Conservation (phyloP, 1,140 invertebrate genomes). For the Pogonomyrmex californicus region DNA sequence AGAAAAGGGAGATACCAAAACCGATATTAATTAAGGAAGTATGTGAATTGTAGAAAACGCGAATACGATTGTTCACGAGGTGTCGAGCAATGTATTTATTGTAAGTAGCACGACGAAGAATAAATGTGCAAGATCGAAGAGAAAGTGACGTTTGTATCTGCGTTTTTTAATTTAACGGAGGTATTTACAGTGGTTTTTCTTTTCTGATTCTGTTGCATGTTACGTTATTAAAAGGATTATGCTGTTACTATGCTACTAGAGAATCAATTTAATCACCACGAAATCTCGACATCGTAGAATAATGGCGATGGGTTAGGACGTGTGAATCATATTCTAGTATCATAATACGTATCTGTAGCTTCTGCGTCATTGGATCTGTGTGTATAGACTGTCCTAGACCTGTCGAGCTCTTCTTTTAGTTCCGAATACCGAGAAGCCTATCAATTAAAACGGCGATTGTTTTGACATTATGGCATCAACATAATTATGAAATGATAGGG, state of each 20-base stretch:
- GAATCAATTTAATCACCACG: constrained; percentile 12
- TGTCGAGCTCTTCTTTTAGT: constrained; percentile 32
- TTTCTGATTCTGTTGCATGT: constrained; percentile 13
- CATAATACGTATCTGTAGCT: constrained; percentile 40
- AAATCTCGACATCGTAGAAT: constrained; percentile 24
- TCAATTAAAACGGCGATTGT: not conserved
- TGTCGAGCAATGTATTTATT: constrained; percentile 49
- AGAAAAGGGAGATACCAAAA: not conserved
- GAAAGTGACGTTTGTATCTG: constrained; percentile 35
- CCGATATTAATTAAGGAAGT: constrained; percentile 40
- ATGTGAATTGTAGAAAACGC: constrained; percentile 24
- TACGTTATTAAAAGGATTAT: not conserved
- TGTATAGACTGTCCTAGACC: constrained; percentile 44
- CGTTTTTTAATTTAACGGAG: constrained; percentile 5
- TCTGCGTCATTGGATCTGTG: constrained; percentile 41
- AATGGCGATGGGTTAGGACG: not conserved
- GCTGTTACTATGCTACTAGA: constrained; percentile 12
- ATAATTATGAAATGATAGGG: constrained; percentile 2
- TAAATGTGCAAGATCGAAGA: constrained; percentile 55
- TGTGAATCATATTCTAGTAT: constrained; percentile 34
- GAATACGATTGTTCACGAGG: constrained; percentile 20
- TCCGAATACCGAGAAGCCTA: not conserved
- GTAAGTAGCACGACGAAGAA: constrained; percentile 52
- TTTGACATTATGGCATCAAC: not conserved
- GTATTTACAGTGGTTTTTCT: not conserved